Conservation (phyloP, 2,888 invertebrate genomes). For the Lottia scabra region DNA sequence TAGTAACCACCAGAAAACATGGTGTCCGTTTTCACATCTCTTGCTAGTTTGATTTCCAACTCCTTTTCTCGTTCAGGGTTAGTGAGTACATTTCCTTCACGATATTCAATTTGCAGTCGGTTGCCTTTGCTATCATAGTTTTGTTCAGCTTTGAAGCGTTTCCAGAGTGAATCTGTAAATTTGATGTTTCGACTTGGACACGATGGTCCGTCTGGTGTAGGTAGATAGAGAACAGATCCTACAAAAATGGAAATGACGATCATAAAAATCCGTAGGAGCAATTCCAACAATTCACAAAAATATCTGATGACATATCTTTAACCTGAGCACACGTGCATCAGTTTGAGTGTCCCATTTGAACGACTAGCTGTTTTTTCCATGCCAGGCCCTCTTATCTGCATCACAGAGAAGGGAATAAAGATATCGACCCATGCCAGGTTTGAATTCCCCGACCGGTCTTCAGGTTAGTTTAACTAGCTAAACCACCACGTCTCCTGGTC, state of each 20-base stretch:
- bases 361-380: no score
- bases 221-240: conserved; percentile 28
- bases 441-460: no score
- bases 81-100: conserved; percentile 10
- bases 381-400: no score
- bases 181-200: conserved; percentile 26
- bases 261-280: no score
- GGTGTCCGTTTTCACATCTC: conserved; percentile 7
- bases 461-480: no score
- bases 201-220: conserved; percentile 24
- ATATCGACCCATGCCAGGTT: no score
- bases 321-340: no score
- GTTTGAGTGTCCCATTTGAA: no score
- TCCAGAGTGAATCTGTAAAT: conserved; percentile 19
- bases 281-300: no score
- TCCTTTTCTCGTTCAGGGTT: conserved; percentile 3
- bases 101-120: conserved; percentile 11
- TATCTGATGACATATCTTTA: no score
- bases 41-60: conserved; percentile 12
- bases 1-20: conserved; percentile 23
- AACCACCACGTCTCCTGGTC: no score
- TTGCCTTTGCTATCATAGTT: conserved; percentile 17
- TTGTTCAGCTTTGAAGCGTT: neutral
- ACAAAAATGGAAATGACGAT: conserved; percentile 1
- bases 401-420: no score